A percentile compares a stretch with the other conserved stretches of the same genome.
These are phyloP conservation scores for Aphelenchoides besseyi DNA, from an alignment of 1,140 invertebrate genomes.

Conservation along the genomic window DNA sequence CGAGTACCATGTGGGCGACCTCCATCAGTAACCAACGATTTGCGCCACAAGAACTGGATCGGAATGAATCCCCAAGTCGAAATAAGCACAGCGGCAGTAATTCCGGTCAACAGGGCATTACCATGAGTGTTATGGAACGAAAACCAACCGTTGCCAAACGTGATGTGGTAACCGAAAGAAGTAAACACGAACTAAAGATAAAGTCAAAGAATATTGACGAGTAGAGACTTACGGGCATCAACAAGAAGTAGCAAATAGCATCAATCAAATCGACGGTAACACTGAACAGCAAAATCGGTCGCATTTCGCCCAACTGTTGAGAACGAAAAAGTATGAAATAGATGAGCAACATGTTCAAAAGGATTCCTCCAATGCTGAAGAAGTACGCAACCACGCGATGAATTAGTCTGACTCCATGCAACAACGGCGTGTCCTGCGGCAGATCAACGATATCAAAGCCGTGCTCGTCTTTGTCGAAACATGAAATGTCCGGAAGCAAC, in stretches of 20 bases:
- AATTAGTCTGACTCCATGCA: not conserved
- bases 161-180: conserved; percentile 13
- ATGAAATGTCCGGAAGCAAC: not conserved
- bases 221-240: conserved; percentile 13
- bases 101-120: conserved; percentile 8
- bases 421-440: not conserved
- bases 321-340: not conserved
- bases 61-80: conserved; percentile 10
- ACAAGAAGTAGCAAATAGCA: conserved; percentile 6
- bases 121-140: not conserved
- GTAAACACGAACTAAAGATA: conserved; percentile 12
- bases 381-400: conserved; percentile 4
- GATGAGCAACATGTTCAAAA: not conserved
- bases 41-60: conserved; percentile 9
- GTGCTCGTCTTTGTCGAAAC: conserved; percentile 4
- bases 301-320: not conserved
- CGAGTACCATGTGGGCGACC: not conserved
- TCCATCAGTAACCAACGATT: not conserved
- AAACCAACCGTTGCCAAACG: conserved; percentile 9
- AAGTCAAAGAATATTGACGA: not conserved
- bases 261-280: conserved; percentile 9
- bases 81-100: conserved; percentile 5
- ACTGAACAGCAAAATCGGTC: not conserved
- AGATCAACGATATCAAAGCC: conserved; percentile 13
- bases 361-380: not conserved